Base-by-base conservation (phyloP, 2,797 vertebrate genomes). In the Melanotaenia trifasciata region DNA sequence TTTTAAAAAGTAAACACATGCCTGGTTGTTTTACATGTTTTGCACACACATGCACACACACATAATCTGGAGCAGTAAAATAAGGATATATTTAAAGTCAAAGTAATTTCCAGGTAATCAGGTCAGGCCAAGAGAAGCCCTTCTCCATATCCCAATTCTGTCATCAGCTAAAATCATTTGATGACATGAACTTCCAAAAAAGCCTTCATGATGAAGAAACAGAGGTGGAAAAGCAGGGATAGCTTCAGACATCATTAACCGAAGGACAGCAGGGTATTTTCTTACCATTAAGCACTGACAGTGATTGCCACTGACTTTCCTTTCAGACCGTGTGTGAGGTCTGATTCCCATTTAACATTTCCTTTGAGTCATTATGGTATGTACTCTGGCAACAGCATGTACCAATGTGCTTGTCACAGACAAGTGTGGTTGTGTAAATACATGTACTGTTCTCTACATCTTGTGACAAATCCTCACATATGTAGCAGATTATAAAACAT, bases 21-120 rank as follows among this genome's bases (percentile, higher is more conserved):
- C n/a, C 0, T 1, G 63, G 40, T 77, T 66, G 3, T 64, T 79
- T 54, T 30, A 54, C 43, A 30, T 66, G 47, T 58, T 14, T 1
- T 10, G 11, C 16, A 13, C 11, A 35, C 56, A 45, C 53, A n/a
- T 36, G 54, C 68, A 60, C 51, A 38, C 36, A 10, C 35, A 38
- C 54, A 45, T 47, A 76, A 36, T 76, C 9, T 50, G 13, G 24
- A 33, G 36, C 13, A 66, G 67, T 69, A 63, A 68, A 74, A 60
- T n/a, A 40, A 30, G 13, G 4, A 58, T 65, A 30, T 62, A 30
- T 65, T 54, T 78, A 75, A 58, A 67, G 33, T 45, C 33, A 74
- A 79, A 78, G 33, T 33, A 16, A 69, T 83, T 78, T 80, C 64
- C 74, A 83, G 86, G 77, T 84, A 87, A 86, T 84, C 65, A 59